These are phyloP conservation scores for Holacanthella duospinosa DNA, from an alignment of 2,888 invertebrate species.

Conservation along the genomic window DNA sequence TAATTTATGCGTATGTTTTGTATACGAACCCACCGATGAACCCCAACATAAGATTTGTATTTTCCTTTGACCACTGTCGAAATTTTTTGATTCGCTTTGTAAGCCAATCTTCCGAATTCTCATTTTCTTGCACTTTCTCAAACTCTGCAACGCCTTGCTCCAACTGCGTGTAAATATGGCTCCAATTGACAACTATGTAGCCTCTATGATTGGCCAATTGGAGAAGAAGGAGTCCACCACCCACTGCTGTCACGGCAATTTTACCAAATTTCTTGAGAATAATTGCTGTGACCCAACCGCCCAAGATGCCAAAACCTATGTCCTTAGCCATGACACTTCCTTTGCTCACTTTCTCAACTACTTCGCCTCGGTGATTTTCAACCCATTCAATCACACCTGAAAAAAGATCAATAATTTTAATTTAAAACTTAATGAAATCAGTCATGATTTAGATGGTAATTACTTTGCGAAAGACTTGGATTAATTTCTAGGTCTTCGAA, in stretches of 20 bases:
- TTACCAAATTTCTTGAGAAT: conserved; percentile 28
- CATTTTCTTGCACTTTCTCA: background rate
- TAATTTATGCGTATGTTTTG: conserved; percentile 9
- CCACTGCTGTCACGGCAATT: conserved; percentile 16
- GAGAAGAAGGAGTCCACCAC: conserved; percentile 21
- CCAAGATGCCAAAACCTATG: conserved; percentile 14
- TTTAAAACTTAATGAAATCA: background rate
- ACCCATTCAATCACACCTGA: background rate
- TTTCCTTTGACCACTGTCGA: conserved; percentile 16
- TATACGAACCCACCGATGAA: conserved; percentile 20
- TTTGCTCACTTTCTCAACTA: background rate
- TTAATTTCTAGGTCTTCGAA: background rate
- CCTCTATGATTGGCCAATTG: conserved; percentile 19
- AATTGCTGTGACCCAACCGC: conserved; percentile 20
- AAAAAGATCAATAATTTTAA: background rate
- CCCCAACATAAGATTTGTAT: conserved; percentile 20
- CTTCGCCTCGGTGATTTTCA: background rate
- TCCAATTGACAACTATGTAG: conserved; percentile 27
- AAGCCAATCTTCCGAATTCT: background rate
- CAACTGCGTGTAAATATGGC: conserved; percentile 20
- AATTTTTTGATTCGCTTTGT: conserved; percentile 6
- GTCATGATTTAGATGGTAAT: background rate
- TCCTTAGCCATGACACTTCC: conserved; percentile 3
- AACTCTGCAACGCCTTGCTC: background rate
- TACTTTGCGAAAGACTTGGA: background rate